Conservation (phyloP, 2,888 invertebrate genomes). For the Anagyrus pseudococci region DNA sequence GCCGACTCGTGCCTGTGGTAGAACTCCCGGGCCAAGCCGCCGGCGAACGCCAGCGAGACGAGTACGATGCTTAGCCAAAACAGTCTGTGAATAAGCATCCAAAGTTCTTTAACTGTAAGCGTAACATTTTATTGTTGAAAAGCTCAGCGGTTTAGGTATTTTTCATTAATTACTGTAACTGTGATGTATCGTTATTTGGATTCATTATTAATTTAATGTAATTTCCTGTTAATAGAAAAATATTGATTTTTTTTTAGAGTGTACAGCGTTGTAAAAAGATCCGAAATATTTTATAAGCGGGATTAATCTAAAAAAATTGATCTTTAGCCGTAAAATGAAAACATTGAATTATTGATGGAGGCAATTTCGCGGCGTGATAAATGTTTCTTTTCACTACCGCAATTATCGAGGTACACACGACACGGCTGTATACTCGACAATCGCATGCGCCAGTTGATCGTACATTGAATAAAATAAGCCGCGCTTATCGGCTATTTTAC, state of each 20-base stretch:
- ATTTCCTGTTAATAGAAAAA: not conserved
- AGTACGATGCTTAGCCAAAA: conserved; percentile 46
- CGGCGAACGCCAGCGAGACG: conserved; percentile 43
- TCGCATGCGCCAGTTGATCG: too few species aligned
- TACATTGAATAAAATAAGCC: not conserved
- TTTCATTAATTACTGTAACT: too few species aligned
- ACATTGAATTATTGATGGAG: not conserved
- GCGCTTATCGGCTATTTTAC: too few species aligned
- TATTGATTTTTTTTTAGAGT: not conserved
- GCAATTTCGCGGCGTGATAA: not conserved
- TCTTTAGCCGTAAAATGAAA: not conserved
- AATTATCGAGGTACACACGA: not conserved
- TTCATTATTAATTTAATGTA: too few species aligned
- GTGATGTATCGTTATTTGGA: not conserved
- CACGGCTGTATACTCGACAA: too few species aligned
- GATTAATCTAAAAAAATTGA: not conserved
- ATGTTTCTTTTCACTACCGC: not conserved
- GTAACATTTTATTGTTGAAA: not conserved
- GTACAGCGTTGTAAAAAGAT: not conserved
- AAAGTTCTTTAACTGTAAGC: not conserved
- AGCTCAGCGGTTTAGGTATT: not conserved
- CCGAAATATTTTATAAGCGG: not conserved
- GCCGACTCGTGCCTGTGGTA: conserved; percentile 46
- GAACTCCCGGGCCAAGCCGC: conserved; percentile 44
- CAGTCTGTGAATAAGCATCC: conserved; percentile 35